Base-by-base conservation (phyloP, 2,888 invertebrate species). In the Phyllotreta striolata region DNA sequence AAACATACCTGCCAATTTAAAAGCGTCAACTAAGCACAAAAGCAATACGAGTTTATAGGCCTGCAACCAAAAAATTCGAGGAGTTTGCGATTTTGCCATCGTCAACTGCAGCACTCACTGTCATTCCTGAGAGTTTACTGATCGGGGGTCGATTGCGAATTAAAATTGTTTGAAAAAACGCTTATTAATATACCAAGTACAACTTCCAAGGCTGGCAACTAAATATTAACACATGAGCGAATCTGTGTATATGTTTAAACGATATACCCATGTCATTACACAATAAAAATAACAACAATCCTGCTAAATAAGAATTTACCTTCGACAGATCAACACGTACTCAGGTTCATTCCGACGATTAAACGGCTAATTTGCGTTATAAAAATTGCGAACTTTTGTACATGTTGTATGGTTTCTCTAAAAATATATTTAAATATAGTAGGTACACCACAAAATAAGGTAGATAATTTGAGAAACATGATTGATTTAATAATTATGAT, bases 161-260 rank as follows among this genome's bases (percentile, higher is more conserved):
- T 63, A 59, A 63, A 65, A 67, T 61, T 61, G 57, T 55, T 24
- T 24, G 24, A 52, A 62, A 43, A 63, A 67, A 61, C 65, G 55
- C 56, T 66, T 38, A 63, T 63, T 67, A 7, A 38, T 38, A 10
- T 70, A 67, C 64, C 65, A 59, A 67, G 71, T 73, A 69, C 72
- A 74, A 72, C 68, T 68, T 70, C 69, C 74, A 74, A 74, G 74
- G 74, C 71, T 74, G 72, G 68, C 73, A 67, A 72, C 70, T 72
- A 67, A 70, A 69, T 67, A 72, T 70, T 55, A 70, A 71, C 70
- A 74, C 73, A 70, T 72, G 70, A 72, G 62, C 70, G 71, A 67
- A 64, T 69, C 70, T 68, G 54, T 64, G 68, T 72, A 65, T 66
- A 69, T 69, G 69, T 66, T 69, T 69, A 68, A 66, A 66, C 55